Percentiles rank a stretch among this genome's conserved stretches.
Conservation (phyloP, 2,888 invertebrate species). For the Neoascia interrupta region DNA sequence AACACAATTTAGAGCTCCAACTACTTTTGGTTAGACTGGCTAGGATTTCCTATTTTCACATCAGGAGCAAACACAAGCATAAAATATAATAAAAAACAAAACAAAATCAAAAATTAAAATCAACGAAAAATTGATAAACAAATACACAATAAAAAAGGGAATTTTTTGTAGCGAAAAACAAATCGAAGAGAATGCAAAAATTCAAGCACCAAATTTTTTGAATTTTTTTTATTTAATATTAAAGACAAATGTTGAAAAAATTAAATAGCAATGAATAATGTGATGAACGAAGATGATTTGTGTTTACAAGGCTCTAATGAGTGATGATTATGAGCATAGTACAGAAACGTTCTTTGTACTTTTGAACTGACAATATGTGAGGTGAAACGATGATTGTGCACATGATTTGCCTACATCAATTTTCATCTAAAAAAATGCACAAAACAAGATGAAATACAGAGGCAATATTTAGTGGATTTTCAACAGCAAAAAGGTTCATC, state of each 20-base stretch:
- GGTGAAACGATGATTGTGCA: slow-evolving; percentile 29
- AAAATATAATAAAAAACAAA: slow-evolving; percentile 71
- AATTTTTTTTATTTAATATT: no score
- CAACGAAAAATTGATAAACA: slow-evolving; percentile 36
- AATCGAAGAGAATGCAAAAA: slow-evolving; percentile 24
- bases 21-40: slow-evolving; percentile 79
- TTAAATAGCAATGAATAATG: slow-evolving; percentile 18
- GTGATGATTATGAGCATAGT: slow-evolving; percentile 18
- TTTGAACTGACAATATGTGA: slow-evolving; percentile 27
- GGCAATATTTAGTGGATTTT: slow-evolving; percentile 12
- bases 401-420: no score
- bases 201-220: slow-evolving; percentile 13
- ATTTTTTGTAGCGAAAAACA: slow-evolving; percentile 9
- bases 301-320: slow-evolving; percentile 26
- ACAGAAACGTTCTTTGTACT: slow-evolving; percentile 1
- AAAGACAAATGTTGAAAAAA: no score
- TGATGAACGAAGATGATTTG: slow-evolving; percentile 22
- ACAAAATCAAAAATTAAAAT: slow-evolving; percentile 60
- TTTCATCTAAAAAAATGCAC: slow-evolving; percentile 79
- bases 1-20: slow-evolving; percentile 72
- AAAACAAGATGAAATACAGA: slow-evolving; percentile 73
- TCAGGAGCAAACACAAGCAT: slow-evolving; percentile 72
- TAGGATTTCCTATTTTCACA: slow-evolving; percentile 77
- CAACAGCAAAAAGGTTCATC: slow-evolving; percentile 13
- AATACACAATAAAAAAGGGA: slow-evolving; percentile 8